Base-by-base conservation (phyloP, 2,113 vertebrate species). In the Dendrocopos noguchii region DNA sequence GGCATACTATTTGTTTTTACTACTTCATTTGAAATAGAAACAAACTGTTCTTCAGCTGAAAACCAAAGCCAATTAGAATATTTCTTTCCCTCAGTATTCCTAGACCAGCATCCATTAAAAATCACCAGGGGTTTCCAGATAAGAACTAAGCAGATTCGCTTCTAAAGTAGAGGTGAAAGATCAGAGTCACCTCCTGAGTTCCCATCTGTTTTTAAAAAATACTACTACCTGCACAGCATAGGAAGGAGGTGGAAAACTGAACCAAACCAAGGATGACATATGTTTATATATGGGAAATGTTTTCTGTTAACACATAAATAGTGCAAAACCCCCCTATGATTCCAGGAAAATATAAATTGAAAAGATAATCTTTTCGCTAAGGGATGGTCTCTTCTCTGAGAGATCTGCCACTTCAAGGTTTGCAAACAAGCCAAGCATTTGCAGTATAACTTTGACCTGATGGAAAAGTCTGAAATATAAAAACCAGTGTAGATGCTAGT, bases 21-120 rank as follows among this genome's bases (percentile, higher is more conserved):
- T 95, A 95, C 91, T 88, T 94, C 87, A 92, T 93, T 95, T 85
- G 86, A 88, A 68, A 87, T 61, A 92, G 82, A 96, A 95, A 78
- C 70, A 94, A 94, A 95, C 84, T 78, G 72, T 91, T 94, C 93
- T 94, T 93, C 82, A 91, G 55, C 79, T 94, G 84, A 90, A 94
- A 93, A 91, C 4, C 73, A 91, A 94, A 93, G 83, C 82, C 76
- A 56, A 93, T 92, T 91, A 83, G 91, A 85, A 42, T 95, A 92
- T 90, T 91, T 95, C 57, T 88, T 88, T 91, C 59, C 70, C n/a
- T 93, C 61, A 7, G 13, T 91, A 59, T 64, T 91, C 57, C 73
- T 95, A 91, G 80, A 79, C 12, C 44, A 56, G 34, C 5, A 2
- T 72, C 61, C 79, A 50, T 91, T 93, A 83, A 91, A 92, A 96